Conservation (phyloP, 92 coral and sea anemone species). For the Isaurus tuberculatus region DNA sequence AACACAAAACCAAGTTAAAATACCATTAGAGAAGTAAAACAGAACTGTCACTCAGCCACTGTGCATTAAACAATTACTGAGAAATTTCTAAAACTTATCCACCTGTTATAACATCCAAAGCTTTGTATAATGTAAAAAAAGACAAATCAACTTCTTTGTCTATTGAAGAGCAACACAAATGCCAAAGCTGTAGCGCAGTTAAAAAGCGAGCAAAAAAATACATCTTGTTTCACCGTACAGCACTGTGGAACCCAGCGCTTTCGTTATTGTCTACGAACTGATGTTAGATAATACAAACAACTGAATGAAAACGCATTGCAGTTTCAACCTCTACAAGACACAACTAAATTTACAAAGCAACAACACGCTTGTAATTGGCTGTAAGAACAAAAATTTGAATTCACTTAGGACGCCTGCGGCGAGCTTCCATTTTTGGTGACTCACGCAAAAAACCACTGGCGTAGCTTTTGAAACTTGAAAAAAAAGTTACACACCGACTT, state of each 20-base stretch:
- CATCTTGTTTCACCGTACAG: neutral
- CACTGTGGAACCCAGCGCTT: neutral
- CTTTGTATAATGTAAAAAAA: neutral
- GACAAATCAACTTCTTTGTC: neutral
- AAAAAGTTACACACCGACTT: neutral
- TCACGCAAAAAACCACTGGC: neutral
- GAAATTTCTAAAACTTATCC: neutral
- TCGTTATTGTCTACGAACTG: conserved; percentile 1
- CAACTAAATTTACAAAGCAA: neutral
- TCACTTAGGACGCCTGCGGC: neutral
- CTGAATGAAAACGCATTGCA: neutral
- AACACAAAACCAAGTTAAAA: neutral
- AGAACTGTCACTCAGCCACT: neutral
- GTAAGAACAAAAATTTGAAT: neutral
- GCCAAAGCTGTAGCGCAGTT: conserved; percentile 3
- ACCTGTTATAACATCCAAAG: conserved; percentile 24
- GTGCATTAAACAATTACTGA: neutral
- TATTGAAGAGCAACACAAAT: neutral
- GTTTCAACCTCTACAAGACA: neutral
- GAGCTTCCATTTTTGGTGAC: neutral
- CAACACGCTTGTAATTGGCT: neutral
- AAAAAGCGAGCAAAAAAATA: neutral
- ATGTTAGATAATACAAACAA: conserved; percentile 14
- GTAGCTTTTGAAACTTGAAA: neutral
- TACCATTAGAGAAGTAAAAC: neutral